phyloP scores from a whole-genome alignment of 2,113 vertebrate species.

The Globicephala melas region DNA sequence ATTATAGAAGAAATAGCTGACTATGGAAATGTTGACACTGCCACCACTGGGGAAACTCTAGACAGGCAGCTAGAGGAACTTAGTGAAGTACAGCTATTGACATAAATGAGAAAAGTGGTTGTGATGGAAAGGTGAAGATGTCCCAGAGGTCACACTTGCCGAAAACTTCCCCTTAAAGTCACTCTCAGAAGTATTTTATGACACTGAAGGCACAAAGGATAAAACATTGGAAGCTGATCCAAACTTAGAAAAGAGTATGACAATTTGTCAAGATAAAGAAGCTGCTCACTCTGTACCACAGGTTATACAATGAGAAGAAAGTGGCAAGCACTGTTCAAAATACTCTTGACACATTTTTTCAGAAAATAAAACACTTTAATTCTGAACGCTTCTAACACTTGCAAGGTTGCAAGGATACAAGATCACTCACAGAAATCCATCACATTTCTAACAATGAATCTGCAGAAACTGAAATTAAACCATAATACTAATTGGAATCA shows the following conservation, averaged over 20 bases:
- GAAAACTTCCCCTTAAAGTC: not conserved
- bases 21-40: not conserved
- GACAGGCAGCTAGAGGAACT: not conserved
- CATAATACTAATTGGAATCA: not conserved
- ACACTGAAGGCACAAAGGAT: not conserved
- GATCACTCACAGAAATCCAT: not conserved
- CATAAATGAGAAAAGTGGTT: not conserved
- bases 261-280: not conserved
- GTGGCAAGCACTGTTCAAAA: not conserved
- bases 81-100: not conserved
- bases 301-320: not conserved
- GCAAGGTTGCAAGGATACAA: not conserved
- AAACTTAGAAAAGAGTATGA: not conserved
- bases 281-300: not conserved
- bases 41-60: not conserved
- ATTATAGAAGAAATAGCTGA: not conserved
- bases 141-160: not conserved
- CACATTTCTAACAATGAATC: not conserved
- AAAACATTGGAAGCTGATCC: not conserved
- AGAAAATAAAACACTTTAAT: not conserved
- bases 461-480: not conserved
- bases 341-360: not conserved
- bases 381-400: not conserved
- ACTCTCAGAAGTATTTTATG: not conserved
- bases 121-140: not conserved